A percentile compares a stretch with the other conserved stretches of the same genome.
phyloP scores from a whole-genome alignment of 2,113 vertebrate genomes.

The Rhea americana region DNA sequence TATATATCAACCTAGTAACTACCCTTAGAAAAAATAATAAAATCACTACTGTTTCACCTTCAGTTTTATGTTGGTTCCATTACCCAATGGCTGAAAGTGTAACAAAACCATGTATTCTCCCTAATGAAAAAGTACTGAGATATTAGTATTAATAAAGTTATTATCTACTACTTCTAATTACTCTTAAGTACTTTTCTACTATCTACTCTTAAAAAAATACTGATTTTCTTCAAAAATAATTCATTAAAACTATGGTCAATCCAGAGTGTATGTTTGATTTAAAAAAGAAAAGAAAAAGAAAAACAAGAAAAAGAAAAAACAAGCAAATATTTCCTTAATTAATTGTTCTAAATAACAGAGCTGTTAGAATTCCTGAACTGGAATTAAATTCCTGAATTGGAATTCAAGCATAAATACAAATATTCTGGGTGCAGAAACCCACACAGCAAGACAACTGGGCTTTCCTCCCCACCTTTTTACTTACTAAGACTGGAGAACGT shows the following conservation, averaged over 20 bases:
- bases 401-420: not conserved
- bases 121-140: not conserved
- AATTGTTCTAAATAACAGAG: not conserved
- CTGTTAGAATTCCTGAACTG: not conserved
- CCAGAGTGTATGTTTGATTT: not conserved
- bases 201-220: not conserved
- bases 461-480: fast-evolving
- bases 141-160: not conserved
- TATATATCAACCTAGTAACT: not conserved
- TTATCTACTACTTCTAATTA: not conserved
- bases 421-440: not conserved
- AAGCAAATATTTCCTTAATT: not conserved
- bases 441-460: fast-evolving
- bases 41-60: not conserved
- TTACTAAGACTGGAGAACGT: not conserved
- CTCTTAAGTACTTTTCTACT: not conserved
- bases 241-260: not conserved
- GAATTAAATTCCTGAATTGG: not conserved
- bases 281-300: not conserved
- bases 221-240: not conserved
- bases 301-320: not conserved
- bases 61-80: not conserved
- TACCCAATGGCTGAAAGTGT: not conserved
- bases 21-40: not conserved
- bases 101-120: not conserved